These are phyloP conservation scores for Motacilla tschutschensis DNA, from an alignment of 2,113 vertebrate genomes.

Conservation along the genomic window DNA sequence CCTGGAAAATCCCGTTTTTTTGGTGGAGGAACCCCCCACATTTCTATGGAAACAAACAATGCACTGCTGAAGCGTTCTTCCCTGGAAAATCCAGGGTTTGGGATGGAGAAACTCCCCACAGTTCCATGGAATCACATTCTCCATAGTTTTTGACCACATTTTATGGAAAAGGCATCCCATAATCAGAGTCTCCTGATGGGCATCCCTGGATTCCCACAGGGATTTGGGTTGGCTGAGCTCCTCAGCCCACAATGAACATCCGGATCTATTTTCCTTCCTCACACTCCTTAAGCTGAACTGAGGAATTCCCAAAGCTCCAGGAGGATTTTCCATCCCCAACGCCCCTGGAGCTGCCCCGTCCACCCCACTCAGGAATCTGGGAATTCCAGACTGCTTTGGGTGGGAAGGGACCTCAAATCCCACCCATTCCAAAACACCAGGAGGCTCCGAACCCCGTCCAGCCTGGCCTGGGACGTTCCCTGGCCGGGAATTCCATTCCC, in stretches of 20 bases:
- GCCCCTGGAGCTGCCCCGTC: too few species aligned
- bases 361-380: background rate
- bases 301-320: background rate
- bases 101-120: rapidly evolving
- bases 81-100: background rate
- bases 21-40: rapidly evolving
- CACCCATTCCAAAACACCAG: background rate
- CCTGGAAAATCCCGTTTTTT: background rate
- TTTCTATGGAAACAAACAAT: rapidly evolving
- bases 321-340: background rate
- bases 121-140: rapidly evolving
- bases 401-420: background rate
- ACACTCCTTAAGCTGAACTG: rapidly evolving
- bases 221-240: background rate
- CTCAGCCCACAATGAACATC: rapidly evolving
- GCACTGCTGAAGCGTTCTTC: background rate
- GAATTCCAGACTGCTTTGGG: background rate
- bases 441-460: background rate
- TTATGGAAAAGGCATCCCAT: background rate
- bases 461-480: background rate
- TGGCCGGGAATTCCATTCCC: background rate
- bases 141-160: rapidly evolving
- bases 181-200: background rate
- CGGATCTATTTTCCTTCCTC: rapidly evolving
- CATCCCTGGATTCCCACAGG: background rate